Percentiles rank a stretch among this genome's conserved stretches.
Conservation (phyloP, 2,888 invertebrate species). For the Eupelmus urozonus region DNA sequence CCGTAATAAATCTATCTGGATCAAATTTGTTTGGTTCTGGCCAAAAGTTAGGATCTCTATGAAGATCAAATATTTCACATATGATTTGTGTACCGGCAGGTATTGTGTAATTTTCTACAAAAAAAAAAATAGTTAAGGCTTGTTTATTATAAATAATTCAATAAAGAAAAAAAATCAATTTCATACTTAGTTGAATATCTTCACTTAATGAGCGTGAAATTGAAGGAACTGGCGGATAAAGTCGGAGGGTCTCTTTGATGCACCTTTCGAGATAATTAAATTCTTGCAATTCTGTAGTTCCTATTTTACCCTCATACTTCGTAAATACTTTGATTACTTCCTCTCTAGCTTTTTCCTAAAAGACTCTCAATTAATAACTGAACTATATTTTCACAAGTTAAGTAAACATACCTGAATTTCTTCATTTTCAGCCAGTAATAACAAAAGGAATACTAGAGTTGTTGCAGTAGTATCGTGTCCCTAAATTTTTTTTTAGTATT, state of each 20-base stretch:
- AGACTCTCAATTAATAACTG: background rate
- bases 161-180: background rate
- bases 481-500: slow-evolving; percentile 66
- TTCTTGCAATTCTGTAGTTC: slow-evolving; percentile 80
- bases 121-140: background rate
- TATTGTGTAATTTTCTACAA: slow-evolving; percentile 77
- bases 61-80: slow-evolving; percentile 81
- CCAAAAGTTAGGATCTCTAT: slow-evolving; percentile 82
- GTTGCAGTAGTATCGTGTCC: slow-evolving; percentile 83
- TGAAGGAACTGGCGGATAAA: slow-evolving; percentile 84
- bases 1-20: slow-evolving; percentile 84
- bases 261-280: slow-evolving; percentile 85
- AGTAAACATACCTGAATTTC: slow-evolving; percentile 68
- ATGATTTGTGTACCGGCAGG: slow-evolving; percentile 79
- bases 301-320: slow-evolving; percentile 78
- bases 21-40: slow-evolving; percentile 83
- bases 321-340: slow-evolving; percentile 75
- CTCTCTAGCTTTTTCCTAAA: slow-evolving; percentile 62
- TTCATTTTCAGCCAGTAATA: slow-evolving; percentile 78
- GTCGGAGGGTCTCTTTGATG: slow-evolving; percentile 83
- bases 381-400: background rate
- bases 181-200: slow-evolving; percentile 75
- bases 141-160: background rate
- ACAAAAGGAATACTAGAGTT: slow-evolving; percentile 78
- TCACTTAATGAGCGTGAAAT: slow-evolving; percentile 81